Evolutionary conservation across 2,888 invertebrate species (phyloP).

Genomic region (Trissolcus japonicus): DNA sequence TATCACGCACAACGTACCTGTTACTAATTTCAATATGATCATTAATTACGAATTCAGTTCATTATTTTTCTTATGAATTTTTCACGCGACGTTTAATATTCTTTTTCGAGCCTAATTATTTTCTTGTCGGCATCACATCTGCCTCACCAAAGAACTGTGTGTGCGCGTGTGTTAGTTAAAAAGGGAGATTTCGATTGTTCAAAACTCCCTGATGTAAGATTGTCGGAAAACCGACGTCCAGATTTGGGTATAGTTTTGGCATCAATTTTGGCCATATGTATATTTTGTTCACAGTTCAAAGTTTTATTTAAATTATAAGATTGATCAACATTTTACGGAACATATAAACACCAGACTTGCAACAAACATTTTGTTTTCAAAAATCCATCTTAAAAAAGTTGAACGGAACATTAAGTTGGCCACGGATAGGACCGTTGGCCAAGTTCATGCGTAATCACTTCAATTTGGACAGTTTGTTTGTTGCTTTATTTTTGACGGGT

Average conservation of each 20-base stretch:
- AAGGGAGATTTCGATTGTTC: slow-evolving; percentile 10
- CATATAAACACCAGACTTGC: no score
- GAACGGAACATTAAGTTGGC: no score
- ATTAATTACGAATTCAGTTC: slow-evolving; percentile 57
- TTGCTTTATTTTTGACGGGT: no score
- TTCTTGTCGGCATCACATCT: slow-evolving; percentile 27
- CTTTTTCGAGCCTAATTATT: slow-evolving; percentile 54
- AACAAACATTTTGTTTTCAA: no score
- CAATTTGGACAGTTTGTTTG: no score
- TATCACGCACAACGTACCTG: slow-evolving; percentile 56
- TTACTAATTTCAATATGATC: slow-evolving; percentile 55
- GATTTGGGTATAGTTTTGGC: slow-evolving; percentile 24
- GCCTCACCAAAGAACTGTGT: neutral
- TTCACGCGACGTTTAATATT: slow-evolving; percentile 55
- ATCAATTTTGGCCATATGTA: neutral
- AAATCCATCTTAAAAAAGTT: no score
- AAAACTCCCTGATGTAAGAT: slow-evolving; percentile 20
- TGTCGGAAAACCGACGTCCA: slow-evolving; percentile 25
- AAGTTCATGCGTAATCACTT: no score
- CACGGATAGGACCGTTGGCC: no score
- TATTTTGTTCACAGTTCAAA: no score
- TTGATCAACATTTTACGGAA: no score
- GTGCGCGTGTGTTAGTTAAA: slow-evolving; percentile 6
- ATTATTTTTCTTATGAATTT: slow-evolving; percentile 56
- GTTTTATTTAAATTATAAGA: no score